These are phyloP conservation scores for Serripes groenlandicus DNA, from an alignment of 2,888 invertebrate genomes.

Conservation along the genomic window DNA sequence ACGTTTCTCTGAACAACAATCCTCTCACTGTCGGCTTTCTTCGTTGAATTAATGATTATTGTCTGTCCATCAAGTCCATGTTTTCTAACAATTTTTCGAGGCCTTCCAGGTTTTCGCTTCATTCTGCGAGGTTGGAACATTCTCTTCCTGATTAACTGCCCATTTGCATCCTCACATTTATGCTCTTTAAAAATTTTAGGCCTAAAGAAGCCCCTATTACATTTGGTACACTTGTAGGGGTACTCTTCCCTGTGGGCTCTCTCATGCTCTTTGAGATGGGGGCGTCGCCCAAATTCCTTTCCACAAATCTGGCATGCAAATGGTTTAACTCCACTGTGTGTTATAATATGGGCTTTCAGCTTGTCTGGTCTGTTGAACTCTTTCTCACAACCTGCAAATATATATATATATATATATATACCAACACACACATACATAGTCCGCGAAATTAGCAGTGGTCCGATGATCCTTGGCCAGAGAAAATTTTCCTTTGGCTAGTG, in stretches of 20 bases:
- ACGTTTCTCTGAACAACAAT: neutral
- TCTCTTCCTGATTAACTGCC: slow-evolving; percentile 66
- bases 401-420: too few species aligned
- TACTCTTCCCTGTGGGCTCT: slow-evolving; percentile 83
- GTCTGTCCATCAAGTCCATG: neutral
- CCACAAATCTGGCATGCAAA: slow-evolving; percentile 85
- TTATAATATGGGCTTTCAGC: slow-evolving; percentile 89
- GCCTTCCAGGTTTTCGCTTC: slow-evolving; percentile 79
- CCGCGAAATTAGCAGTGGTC: too few species aligned
- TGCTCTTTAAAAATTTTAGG: slow-evolving; percentile 82
- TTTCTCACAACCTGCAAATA: slow-evolving; percentile 89
- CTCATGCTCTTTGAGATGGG: slow-evolving; percentile 85
- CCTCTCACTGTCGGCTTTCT: neutral
- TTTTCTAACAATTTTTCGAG: slow-evolving; percentile 69
- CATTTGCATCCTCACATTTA: slow-evolving; percentile 78
- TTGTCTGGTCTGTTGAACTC: slow-evolving; percentile 90
- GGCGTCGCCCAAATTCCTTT: slow-evolving; percentile 84
- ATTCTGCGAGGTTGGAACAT: slow-evolving; percentile 74
- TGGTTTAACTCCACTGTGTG: slow-evolving; percentile 88
- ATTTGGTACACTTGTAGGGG: slow-evolving; percentile 81
- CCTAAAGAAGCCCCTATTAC: slow-evolving; percentile 82
- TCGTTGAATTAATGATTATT: neutral
- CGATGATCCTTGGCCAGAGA: too few species aligned
- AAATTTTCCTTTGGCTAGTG: too few species aligned
- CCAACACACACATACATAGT: too few species aligned